A percentile compares a stretch with the other conserved stretches of the same genome.
Conservation (phyloP, 2,113 vertebrate genomes). For the Lycocorax pyrrhopterus region DNA sequence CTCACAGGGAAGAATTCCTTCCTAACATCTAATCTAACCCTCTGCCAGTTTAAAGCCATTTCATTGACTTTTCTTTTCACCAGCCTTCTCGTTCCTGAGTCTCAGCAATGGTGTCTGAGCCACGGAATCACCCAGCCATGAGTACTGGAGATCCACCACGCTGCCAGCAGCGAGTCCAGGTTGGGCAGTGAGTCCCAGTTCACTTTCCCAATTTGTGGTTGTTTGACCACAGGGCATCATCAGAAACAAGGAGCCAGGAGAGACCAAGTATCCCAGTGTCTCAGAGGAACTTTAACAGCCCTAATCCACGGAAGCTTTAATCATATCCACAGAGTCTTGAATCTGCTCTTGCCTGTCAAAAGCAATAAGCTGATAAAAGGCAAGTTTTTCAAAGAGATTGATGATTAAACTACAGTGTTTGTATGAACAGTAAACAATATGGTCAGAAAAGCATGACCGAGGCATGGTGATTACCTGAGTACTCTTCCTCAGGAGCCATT, state of each 20-base stretch:
- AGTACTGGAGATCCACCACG: fast-evolving
- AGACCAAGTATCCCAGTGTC: not conserved
- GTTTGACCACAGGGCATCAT: not conserved
- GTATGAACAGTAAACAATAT: not conserved
- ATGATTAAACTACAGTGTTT: not conserved
- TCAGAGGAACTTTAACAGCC: not conserved
- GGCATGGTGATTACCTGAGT: not conserved
- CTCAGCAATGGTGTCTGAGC: not conserved
- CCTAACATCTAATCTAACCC: not conserved
- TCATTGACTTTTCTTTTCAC: not conserved
- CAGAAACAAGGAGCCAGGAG: not conserved
- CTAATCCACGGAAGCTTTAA: not conserved
- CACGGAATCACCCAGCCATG: not conserved
- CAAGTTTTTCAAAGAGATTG: not conserved
- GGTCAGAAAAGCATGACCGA: not conserved
- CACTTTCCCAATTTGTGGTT: not conserved
- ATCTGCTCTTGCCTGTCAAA: not conserved
- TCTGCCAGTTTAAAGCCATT: not conserved
- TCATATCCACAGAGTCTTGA: not conserved
- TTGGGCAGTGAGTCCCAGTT: not conserved
- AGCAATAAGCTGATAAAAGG: not conserved
- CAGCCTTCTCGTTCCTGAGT: not conserved
- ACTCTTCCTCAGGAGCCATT: not conserved
- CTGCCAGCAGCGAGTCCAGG: not conserved
- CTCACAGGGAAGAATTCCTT: not conserved